Evolutionary conservation across 53 echinoderm and acorn worm genomes (phyloP).

Genomic region (Arbacia lixula): DNA sequence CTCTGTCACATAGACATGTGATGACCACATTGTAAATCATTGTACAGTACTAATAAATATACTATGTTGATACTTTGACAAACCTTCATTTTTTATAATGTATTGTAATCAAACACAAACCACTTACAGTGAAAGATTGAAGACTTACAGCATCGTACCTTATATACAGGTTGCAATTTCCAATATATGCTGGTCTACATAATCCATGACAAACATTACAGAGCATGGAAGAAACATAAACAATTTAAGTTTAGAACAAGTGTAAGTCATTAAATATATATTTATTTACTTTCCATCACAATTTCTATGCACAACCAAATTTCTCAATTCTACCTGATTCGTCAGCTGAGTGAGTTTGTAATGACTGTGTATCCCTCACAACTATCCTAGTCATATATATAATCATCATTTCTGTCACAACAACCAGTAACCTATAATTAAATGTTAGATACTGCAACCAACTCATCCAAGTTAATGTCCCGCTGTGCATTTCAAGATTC

Average conservation of each 20-base stretch:
- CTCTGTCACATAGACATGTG: too few relatives aligned
- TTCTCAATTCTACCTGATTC: not conserved
- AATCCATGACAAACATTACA: slow-evolving; percentile 6
- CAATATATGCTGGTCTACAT: slow-evolving; percentile 21
- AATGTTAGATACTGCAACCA: slow-evolving; percentile 20
- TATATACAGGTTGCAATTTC: slow-evolving; percentile 31
- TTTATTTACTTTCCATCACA: slow-evolving; percentile 7
- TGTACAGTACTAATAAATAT: slow-evolving; percentile 44
- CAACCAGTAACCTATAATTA: not conserved
- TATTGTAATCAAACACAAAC: not conserved
- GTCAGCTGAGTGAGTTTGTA: too few relatives aligned
- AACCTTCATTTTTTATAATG: not conserved
- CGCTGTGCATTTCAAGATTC: not conserved
- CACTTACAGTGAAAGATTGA: not conserved
- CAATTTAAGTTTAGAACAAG: not conserved
- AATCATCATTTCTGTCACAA: slow-evolving; percentile 1
- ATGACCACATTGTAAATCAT: slow-evolving; percentile 22
- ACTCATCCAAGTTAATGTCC: not conserved
- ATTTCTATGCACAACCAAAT: slow-evolving; percentile 13
- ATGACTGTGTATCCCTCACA: too few relatives aligned
- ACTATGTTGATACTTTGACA: slow-evolving; percentile 23
- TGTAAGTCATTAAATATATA: not conserved
- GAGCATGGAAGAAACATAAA: not conserved
- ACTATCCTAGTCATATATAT: slow-evolving; percentile 4
- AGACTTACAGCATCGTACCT: slow-evolving; percentile 18